A percentile compares a stretch with the other conserved stretches of the same genome.
Evolutionary conservation across 1,140 invertebrate genomes (phyloP).

Genomic region (Drosophila sturtevanti): DNA sequence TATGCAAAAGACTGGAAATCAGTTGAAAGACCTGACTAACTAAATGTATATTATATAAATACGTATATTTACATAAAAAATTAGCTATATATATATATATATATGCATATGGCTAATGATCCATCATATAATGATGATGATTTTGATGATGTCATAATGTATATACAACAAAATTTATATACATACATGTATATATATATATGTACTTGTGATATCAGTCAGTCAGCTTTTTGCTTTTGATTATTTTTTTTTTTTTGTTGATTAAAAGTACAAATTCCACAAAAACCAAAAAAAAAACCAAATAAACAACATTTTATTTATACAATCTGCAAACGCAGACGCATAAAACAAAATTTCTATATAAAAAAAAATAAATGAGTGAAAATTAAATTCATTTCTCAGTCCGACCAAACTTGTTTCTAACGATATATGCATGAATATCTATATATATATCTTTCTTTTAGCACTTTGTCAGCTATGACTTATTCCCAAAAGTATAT

Average conservation of each 20-base stretch:
- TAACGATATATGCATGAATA: neutral
- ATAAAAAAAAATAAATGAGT: neutral
- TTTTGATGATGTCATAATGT: conserved; percentile 52
- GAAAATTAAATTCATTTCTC: conserved; percentile 33
- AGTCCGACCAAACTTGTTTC: conserved; percentile 20
- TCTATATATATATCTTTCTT: conserved; percentile 8
- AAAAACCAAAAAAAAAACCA: neutral
- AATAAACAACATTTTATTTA: conserved; percentile 1
- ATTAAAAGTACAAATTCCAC: conserved; percentile 62
- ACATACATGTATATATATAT: conserved; percentile 24
- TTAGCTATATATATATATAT: neutral
- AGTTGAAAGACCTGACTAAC: conserved; percentile 24
- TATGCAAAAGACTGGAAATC: neutral
- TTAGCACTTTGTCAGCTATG: neutral
- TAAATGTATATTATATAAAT: neutral
- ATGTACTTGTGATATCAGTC: conserved; percentile 13
- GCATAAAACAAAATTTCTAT: conserved; percentile 11
- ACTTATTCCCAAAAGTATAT: neutral
- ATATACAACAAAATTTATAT: conserved; percentile 11
- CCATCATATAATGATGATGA: conserved; percentile 29
- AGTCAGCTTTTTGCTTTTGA: conserved; percentile 5
- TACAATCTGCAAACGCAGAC: conserved; percentile 14
- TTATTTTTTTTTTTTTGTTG: conserved; percentile 21
- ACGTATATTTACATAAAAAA: conserved; percentile 4
- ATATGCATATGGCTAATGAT: conserved; percentile 44